Conservation (phyloP, 2,888 invertebrate species). For the Nomada ferruginata region DNA sequence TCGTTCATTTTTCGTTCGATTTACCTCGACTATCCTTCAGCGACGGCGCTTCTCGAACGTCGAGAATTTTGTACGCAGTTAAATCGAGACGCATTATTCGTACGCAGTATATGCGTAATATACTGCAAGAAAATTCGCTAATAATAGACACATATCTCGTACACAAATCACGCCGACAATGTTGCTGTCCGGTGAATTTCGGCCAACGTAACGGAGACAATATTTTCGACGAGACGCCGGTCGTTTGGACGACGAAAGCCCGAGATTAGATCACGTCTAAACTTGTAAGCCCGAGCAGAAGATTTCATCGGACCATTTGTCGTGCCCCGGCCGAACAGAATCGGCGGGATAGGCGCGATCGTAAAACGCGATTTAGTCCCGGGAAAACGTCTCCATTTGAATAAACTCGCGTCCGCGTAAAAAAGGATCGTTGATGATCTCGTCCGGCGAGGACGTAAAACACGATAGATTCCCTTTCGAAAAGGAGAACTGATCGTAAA, state of each 20-base stretch:
- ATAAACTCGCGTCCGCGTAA: slow-evolving; percentile 60
- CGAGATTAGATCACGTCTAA: slow-evolving; percentile 66
- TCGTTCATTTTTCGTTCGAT: slow-evolving; percentile 48
- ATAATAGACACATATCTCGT: neutral
- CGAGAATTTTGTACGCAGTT: too few relatives aligned
- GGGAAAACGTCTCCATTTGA: slow-evolving; percentile 68
- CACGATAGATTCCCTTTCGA: slow-evolving; percentile 56
- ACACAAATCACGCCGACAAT: neutral
- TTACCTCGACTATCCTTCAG: slow-evolving; percentile 24
- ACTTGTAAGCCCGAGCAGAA: slow-evolving; percentile 56
- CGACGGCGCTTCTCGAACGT: neutral
- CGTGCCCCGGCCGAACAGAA: slow-evolving; percentile 55
- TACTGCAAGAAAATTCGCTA: neutral
- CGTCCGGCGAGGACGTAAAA: slow-evolving; percentile 59
- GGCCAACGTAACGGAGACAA: slow-evolving; percentile 18
- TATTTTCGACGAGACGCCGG: slow-evolving; percentile 42
- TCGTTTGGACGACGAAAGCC: slow-evolving; percentile 37
- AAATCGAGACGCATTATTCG: too few relatives aligned
- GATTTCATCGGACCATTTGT: slow-evolving; percentile 66
- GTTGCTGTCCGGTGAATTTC: slow-evolving; percentile 2
- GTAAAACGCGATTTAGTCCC: slow-evolving; percentile 63
- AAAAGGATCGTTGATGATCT: slow-evolving; percentile 58
- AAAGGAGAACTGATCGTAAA: slow-evolving; percentile 43
- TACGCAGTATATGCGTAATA: neutral
- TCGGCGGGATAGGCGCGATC: slow-evolving; percentile 62